Conservation (phyloP, 2,797 vertebrate species). For the Loris lydekkerianus region DNA sequence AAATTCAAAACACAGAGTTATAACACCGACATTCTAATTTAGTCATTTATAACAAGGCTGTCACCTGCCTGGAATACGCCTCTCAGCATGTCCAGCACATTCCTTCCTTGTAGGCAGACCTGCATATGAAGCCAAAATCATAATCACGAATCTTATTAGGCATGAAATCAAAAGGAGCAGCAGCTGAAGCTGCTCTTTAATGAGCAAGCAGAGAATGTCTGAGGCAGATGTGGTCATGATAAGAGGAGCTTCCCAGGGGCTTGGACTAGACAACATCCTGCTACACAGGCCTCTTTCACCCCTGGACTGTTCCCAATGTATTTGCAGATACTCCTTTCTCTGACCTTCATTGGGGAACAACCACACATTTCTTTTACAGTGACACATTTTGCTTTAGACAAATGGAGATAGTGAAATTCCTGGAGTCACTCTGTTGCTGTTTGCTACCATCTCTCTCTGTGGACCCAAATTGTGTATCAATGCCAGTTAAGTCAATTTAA, state of each 20-base stretch:
- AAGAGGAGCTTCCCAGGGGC: neutral
- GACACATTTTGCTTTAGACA: neutral
- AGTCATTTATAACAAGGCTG: constrained; percentile 11
- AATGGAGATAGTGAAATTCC: neutral
- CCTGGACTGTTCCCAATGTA: neutral
- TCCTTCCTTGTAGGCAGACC: constrained; percentile 27
- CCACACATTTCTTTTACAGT: neutral
- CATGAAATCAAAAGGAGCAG: constrained; percentile 50
- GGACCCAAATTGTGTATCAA: neutral
- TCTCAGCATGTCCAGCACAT: neutral
- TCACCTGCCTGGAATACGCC: constrained; percentile 6
- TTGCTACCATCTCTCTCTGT: neutral
- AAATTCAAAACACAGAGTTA: neutral
- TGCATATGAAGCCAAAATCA: constrained; percentile 1
- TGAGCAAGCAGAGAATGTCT: neutral
- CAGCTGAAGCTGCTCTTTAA: neutral
- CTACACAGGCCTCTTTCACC: neutral
- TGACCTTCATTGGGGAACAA: neutral
- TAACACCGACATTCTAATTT: neutral
- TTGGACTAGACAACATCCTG: neutral
- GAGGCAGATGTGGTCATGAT: neutral
- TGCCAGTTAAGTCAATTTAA: neutral
- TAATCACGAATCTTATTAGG: neutral
- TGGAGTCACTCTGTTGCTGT: neutral
- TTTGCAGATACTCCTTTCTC: neutral